Percentiles rank a stretch among this genome's conserved stretches.
Evolutionary conservation across 2,797 vertebrate genomes (phyloP).

Genomic region (Odontamblyopus lacepedii): DNA sequence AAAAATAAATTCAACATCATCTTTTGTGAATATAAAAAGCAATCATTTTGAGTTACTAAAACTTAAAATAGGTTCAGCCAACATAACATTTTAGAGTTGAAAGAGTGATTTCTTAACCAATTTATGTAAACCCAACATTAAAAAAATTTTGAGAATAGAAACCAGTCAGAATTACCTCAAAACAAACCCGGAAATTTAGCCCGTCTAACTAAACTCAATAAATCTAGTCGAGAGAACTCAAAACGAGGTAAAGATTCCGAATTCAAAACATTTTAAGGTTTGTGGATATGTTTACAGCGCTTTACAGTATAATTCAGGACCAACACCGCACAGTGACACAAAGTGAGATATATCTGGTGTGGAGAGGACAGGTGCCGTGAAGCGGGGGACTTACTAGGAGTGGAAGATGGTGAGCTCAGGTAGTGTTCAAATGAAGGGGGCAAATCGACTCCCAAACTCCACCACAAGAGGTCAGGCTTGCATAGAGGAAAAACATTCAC

Average conservation of each 20-base stretch:
- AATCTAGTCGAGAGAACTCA: background rate
- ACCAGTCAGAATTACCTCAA: background rate
- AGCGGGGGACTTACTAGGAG: slow-evolving; percentile 37
- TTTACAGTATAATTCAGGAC: slow-evolving; percentile 36
- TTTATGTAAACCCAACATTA: background rate
- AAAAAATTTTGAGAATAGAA: background rate
- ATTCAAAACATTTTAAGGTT: background rate
- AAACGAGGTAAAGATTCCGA: background rate
- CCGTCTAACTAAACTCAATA: background rate
- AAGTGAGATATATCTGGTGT: slow-evolving; percentile 53
- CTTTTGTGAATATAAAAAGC: background rate
- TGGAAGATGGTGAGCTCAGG: slow-evolving; percentile 52
- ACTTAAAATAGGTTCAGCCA: background rate
- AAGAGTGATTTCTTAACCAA: background rate
- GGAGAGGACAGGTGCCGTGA: slow-evolving; percentile 38
- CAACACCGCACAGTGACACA: slow-evolving; percentile 63
- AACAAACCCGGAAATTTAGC: too few relatives aligned
- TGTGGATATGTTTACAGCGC: slow-evolving; percentile 8
- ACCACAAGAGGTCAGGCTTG: slow-evolving; percentile 63
- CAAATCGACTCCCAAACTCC: slow-evolving; percentile 44
- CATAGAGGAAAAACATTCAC: slow-evolving; percentile 63
- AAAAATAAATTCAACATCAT: too few relatives aligned
- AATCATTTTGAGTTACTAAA: background rate
- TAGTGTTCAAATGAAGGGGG: slow-evolving; percentile 54
- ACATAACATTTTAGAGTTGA: background rate